These are phyloP conservation scores for Galemys pyrenaicus DNA, from an alignment of 2,113 vertebrate species.

Conservation along the genomic window DNA sequence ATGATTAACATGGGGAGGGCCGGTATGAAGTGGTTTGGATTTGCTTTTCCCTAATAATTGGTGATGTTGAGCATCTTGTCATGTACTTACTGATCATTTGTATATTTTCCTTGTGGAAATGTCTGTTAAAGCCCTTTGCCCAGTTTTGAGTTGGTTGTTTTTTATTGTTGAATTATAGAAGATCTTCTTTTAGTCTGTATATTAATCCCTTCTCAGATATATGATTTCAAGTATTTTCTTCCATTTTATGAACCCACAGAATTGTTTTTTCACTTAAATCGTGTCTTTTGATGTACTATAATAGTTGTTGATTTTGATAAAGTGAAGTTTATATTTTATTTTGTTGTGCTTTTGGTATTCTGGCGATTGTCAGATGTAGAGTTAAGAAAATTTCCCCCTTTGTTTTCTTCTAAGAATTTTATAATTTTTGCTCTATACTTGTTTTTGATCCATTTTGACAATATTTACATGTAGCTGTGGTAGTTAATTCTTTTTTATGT, in stretches of 20 bases:
- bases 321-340: not conserved
- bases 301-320: slow-evolving; percentile 3
- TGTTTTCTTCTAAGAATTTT: not conserved
- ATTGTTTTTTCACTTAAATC: not conserved
- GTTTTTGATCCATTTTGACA: not conserved
- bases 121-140: not conserved
- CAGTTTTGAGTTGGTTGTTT: not conserved
- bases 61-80: not conserved
- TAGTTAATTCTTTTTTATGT: not conserved
- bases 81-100: not conserved
- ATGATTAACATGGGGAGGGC: not conserved
- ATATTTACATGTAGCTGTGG: not conserved
- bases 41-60: not conserved
- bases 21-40: not conserved
- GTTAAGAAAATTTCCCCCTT: not conserved
- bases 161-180: not conserved
- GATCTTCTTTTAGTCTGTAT: slow-evolving; percentile 6
- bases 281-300: not conserved
- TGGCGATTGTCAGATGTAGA: not conserved
- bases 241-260: not conserved
- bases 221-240: not conserved
- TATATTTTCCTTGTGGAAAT: not conserved
- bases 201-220: not conserved
- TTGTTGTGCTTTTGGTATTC: not conserved
- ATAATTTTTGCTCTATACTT: not conserved